These are phyloP conservation scores for Coptotermes formosanus DNA, from an alignment of 1,140 invertebrate species.

Conservation along the genomic window DNA sequence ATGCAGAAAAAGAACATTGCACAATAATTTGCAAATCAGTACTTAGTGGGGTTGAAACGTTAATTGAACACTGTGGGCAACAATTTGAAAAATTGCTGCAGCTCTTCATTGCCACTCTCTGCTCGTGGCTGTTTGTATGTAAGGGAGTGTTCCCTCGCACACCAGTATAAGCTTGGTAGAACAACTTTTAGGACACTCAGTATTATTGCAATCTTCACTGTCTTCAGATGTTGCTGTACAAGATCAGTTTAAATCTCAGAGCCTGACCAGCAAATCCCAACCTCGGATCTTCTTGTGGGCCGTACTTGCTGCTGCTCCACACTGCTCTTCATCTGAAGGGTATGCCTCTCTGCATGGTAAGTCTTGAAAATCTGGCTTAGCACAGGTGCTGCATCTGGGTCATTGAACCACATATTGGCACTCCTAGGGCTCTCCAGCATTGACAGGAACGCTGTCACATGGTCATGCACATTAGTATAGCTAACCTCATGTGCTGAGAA, in stretches of 20 bases:
- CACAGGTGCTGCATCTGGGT: slow-evolving; percentile 61
- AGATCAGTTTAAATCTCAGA: neutral
- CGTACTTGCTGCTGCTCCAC: slow-evolving; percentile 28
- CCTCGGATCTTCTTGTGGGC: neutral
- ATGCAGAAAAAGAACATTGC: no score
- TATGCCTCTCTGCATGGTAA: slow-evolving; percentile 64
- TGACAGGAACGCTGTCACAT: slow-evolving; percentile 57
- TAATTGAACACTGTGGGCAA: no score
- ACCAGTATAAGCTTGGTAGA: no score
- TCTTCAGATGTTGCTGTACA: neutral
- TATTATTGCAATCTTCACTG: no score
- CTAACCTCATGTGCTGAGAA: no score
- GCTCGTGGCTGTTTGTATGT: no score
- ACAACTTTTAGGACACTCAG: no score
- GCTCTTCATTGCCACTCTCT: no score
- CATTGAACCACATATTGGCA: slow-evolving; percentile 60
- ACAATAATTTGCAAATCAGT: no score
- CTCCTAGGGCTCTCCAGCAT: slow-evolving; percentile 61
- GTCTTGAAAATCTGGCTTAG: slow-evolving; percentile 63
- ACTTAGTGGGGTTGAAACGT: no score
- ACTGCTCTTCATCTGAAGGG: slow-evolving; percentile 30
- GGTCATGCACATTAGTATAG: neutral
- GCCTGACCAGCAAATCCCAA: neutral
- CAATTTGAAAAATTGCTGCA: no score
- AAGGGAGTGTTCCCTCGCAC: no score